Evolutionary conservation across 2,113 vertebrate genomes (phyloP).

Genomic region (Salvelinus sp.): DNA sequence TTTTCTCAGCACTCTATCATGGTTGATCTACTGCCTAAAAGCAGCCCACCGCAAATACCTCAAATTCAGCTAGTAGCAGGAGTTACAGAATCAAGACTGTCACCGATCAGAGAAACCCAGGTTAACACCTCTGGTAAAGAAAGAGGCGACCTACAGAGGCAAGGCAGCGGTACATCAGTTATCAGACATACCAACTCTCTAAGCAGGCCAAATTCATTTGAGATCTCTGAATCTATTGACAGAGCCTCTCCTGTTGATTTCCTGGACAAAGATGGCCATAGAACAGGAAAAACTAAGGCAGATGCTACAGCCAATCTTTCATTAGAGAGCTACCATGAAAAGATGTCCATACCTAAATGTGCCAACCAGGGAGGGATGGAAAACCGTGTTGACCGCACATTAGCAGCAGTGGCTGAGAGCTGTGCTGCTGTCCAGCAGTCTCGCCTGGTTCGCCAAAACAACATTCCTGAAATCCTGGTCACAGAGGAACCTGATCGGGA

Average conservation of each 20-base stretch:
- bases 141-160: slow-evolving; percentile 82
- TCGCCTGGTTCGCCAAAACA: slow-evolving; percentile 91
- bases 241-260: slow-evolving; percentile 76
- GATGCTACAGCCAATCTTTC: slow-evolving; percentile 58
- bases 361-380: slow-evolving; percentile 66
- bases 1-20: slow-evolving; percentile 66
- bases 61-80: slow-evolving; percentile 81
- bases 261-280: slow-evolving; percentile 75
- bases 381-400: slow-evolving; percentile 57
- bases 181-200: slow-evolving; percentile 97
- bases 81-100: slow-evolving; percentile 75
- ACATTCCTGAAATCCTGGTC: slow-evolving; percentile 97
- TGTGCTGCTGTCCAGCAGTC: slow-evolving; percentile 74
- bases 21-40: slow-evolving; percentile 70
- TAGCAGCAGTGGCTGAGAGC: slow-evolving; percentile 63
- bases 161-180: slow-evolving; percentile 92
- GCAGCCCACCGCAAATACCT: slow-evolving; percentile 70
- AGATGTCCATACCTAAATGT: slow-evolving; percentile 62
- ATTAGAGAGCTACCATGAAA: slow-evolving; percentile 62
- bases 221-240: slow-evolving; percentile 85
- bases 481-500: slow-evolving; percentile 95
- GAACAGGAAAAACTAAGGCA: slow-evolving; percentile 59
- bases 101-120: slow-evolving; percentile 78
- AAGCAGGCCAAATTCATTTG: slow-evolving; percentile 89
- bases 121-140: slow-evolving; percentile 70